Percentiles rank a stretch among this genome's conserved stretches.
phyloP scores from a whole-genome alignment of 1,140 invertebrate genomes.

The Atta cephalotes region DNA sequence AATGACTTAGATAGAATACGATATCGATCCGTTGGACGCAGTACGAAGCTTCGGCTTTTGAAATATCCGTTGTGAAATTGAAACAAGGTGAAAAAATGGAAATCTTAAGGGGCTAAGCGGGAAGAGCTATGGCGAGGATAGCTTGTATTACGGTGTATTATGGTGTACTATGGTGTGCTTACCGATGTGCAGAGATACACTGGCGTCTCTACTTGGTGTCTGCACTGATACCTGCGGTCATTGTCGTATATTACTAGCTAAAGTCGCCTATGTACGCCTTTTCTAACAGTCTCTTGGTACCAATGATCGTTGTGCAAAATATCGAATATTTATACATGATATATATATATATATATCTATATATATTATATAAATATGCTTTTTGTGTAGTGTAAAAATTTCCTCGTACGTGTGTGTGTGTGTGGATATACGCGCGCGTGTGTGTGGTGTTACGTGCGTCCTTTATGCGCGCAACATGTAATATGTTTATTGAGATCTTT shows the following conservation, averaged over 20 bases:
- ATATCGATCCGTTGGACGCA: slow-evolving; percentile 59
- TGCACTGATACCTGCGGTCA: slow-evolving; percentile 78
- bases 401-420: slow-evolving; percentile 75
- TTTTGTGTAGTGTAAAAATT: slow-evolving; percentile 81
- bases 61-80: slow-evolving; percentile 41
- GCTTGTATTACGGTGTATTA: slow-evolving; percentile 52
- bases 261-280: slow-evolving; percentile 80
- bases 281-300: slow-evolving; percentile 72
- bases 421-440: slow-evolving; percentile 38
- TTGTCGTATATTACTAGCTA: slow-evolving; percentile 84
- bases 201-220: slow-evolving; percentile 82
- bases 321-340: slow-evolving; percentile 68
- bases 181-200: slow-evolving; percentile 82
- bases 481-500: slow-evolving; percentile 55
- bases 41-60: slow-evolving; percentile 56
- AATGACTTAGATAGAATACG: slow-evolving; percentile 36
- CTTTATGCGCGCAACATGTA: slow-evolving; percentile 56
- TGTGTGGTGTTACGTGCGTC: slow-evolving; percentile 44
- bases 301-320: slow-evolving; percentile 76
- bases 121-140: slow-evolving; percentile 68
- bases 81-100: not conserved
- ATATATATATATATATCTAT: slow-evolving; percentile 64
- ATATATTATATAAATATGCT: slow-evolving; percentile 77
- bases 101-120: slow-evolving; percentile 44
- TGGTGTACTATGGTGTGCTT: slow-evolving; percentile 82